Conservation (phyloP, 1,140 invertebrate genomes). For the Apis cerana region DNA sequence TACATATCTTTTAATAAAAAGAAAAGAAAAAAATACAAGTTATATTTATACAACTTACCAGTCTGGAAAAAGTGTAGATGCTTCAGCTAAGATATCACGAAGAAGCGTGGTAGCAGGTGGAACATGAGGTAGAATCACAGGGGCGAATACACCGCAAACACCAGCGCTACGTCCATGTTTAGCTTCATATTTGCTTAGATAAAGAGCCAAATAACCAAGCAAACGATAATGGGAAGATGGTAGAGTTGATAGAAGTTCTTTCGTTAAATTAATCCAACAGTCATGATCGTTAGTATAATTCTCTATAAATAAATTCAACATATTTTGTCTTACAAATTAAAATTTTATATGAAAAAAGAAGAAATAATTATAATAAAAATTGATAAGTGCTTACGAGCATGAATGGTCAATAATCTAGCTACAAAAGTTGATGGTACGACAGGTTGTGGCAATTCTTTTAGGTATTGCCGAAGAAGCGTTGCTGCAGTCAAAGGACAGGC, state of each 20-base stretch:
- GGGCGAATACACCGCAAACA: conserved; percentile 77
- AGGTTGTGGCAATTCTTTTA: conserved; percentile 81
- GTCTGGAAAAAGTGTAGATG: conserved; percentile 72
- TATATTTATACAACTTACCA: conserved; percentile 48
- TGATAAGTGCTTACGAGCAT: conserved; percentile 69
- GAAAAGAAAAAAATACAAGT: neutral
- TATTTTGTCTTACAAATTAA: neutral
- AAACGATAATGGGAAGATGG: conserved; percentile 75
- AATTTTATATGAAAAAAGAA: neutral
- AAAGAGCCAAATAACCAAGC: conserved; percentile 78
- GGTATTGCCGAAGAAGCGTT: conserved; percentile 79
- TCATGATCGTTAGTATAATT: conserved; percentile 71
- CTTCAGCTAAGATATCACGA: conserved; percentile 74
- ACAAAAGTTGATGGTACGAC: conserved; percentile 76
- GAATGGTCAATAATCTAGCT: conserved; percentile 75
- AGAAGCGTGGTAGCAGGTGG: conserved; percentile 77
- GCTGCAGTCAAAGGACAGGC: conserved; percentile 79
- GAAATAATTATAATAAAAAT: neutral
- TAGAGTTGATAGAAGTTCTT: conserved; percentile 73
- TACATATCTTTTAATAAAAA: too few species aligned
- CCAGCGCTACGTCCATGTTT: conserved; percentile 75
- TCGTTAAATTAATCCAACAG: conserved; percentile 74
- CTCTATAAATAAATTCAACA: conserved; percentile 57
- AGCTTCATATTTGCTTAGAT: conserved; percentile 79
- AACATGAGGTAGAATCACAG: conserved; percentile 78